Conservation (phyloP, 2,113 vertebrate species). For the Grallaria varia region DNA sequence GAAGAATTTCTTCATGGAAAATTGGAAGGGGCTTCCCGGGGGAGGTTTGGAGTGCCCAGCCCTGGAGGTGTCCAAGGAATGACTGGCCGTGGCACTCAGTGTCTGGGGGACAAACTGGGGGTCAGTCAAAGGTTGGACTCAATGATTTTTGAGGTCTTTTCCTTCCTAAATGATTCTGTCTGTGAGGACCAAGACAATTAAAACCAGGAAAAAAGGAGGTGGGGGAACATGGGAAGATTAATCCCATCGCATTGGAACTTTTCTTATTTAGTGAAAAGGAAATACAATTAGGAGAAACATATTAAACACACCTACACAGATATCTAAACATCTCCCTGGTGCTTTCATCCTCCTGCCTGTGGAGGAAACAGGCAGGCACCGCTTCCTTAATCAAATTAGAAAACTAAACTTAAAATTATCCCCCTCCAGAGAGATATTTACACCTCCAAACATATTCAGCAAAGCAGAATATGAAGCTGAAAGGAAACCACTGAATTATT, state of each 20-base stretch:
- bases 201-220: conserved; percentile 56
- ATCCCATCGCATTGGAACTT: conserved; percentile 48
- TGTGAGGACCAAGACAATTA: conserved; percentile 47
- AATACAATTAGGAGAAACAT: conserved; percentile 69
- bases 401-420: conserved; percentile 64
- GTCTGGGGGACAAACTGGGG: background rate
- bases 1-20: background rate
- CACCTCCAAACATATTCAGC: conserved; percentile 52
- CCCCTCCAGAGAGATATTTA: conserved; percentile 67
- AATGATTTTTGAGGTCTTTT: background rate
- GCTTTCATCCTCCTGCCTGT: background rate
- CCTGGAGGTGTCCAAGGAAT: background rate
- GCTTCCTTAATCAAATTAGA: conserved; percentile 73
- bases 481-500: conserved; percentile 67
- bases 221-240: conserved; percentile 18
- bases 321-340: conserved; percentile 47
- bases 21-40: background rate
- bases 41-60: background rate
- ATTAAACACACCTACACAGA: conserved; percentile 77
- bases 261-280: conserved; percentile 70
- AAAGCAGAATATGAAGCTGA: conserved; percentile 53
- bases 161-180: background rate
- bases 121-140: background rate
- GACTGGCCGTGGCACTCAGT: background rate
- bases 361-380: background rate